phyloP scores from a whole-genome alignment of 2,113 vertebrate species.

The Phyllostomus discolor region DNA sequence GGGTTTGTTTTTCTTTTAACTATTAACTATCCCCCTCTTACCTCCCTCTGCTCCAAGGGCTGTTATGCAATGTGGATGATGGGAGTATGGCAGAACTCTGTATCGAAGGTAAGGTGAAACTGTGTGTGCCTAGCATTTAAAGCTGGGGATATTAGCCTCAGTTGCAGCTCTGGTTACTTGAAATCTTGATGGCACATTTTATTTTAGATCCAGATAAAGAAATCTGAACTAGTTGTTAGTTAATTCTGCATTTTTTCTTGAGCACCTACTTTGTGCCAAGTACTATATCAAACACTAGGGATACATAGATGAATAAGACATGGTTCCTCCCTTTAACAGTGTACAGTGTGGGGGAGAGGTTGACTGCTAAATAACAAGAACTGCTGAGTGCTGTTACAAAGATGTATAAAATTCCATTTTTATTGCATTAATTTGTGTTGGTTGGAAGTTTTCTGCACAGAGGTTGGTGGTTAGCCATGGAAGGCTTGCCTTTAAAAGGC shows the following conservation, averaged over 20 bases:
- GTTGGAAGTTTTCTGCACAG: neutral
- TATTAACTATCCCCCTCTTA: neutral
- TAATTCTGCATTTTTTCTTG: neutral
- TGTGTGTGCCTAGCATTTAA: neutral
- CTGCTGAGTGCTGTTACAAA: neutral
- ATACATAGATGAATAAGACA: neutral
- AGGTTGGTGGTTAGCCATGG: neutral
- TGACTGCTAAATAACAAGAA: neutral
- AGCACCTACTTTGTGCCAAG: neutral
- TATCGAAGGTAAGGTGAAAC: constrained; percentile 85
- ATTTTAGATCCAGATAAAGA: neutral
- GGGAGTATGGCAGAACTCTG: constrained; percentile 80
- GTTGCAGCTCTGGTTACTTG: neutral
- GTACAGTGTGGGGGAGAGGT: neutral
- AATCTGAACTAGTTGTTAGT: neutral
- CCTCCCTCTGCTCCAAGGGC: constrained; percentile 77
- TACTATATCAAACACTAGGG: neutral
- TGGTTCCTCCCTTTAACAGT: neutral
- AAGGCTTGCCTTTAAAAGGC: neutral
- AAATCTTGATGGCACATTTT: neutral
- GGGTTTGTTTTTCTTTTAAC: neutral
- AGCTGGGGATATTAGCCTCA: neutral
- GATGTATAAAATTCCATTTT: neutral
- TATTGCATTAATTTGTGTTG: neutral
- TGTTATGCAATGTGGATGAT: constrained; percentile 85